A percentile compares a stretch with the other conserved stretches of the same genome.
These are phyloP conservation scores for Corynorhinus townsendii DNA, from an alignment of 2,113 vertebrate genomes.

Conservation along the genomic window DNA sequence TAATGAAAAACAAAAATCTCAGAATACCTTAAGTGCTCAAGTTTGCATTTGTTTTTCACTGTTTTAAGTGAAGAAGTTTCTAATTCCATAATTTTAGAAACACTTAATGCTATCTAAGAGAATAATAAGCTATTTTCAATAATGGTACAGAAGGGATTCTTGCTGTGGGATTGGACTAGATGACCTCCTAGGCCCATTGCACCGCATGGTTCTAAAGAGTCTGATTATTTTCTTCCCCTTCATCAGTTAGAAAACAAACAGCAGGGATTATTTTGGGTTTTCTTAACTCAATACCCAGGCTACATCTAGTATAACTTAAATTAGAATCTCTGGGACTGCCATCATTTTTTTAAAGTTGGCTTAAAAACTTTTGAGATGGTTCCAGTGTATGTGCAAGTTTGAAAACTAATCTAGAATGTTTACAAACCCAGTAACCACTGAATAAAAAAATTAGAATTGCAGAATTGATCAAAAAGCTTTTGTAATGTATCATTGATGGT, in stretches of 20 bases:
- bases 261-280: neutral
- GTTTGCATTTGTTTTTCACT: conserved; percentile 25
- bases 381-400: neutral
- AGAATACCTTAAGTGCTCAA: neutral
- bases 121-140: neutral
- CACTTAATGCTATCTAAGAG: neutral
- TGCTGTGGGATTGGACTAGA: neutral
- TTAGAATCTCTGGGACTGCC: conserved; percentile 25
- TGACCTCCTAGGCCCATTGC: neutral
- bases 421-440: neutral
- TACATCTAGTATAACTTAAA: neutral
- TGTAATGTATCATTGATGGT: neutral
- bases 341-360: neutral
- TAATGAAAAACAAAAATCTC: neutral
- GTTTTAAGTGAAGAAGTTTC: conserved; percentile 18
- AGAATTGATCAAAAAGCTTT: neutral
- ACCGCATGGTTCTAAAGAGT: neutral
- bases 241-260: neutral
- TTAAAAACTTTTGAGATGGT: neutral
- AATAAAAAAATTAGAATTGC: neutral
- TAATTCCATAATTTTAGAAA: conserved; percentile 20
- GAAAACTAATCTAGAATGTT: conserved; percentile 33
- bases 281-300: neutral
- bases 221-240: conserved; percentile 16
- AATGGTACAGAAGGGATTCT: neutral